A percentile compares a stretch with the other conserved stretches of the same genome.
Conservation (phyloP, 2,888 invertebrate species). For the Sycophila texana region DNA sequence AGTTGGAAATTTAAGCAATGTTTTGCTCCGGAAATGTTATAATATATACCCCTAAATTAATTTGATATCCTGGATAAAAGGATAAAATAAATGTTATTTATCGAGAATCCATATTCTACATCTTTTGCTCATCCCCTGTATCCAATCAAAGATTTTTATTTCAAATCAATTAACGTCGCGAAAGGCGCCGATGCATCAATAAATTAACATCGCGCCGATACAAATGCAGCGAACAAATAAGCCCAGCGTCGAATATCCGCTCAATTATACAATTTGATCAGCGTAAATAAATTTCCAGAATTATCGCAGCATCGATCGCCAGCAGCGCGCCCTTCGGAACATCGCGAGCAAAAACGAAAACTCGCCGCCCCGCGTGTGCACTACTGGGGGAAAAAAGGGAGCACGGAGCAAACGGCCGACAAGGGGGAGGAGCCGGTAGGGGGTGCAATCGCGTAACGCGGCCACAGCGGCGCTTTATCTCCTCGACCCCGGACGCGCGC, state of each 20-base stretch:
- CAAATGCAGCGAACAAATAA: too few relatives aligned
- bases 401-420: neutral
- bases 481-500: conserved; percentile 7
- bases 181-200: too few relatives aligned
- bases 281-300: too few relatives aligned
- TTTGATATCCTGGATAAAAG: conserved; percentile 13
- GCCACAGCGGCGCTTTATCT: neutral
- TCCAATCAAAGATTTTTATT: neutral
- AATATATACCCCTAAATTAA: neutral
- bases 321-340: neutral
- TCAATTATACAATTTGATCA: too few relatives aligned
- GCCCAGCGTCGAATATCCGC: too few relatives aligned
- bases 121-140: conserved; percentile 20
- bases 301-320: too few relatives aligned
- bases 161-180: too few relatives aligned
- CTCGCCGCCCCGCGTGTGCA: neutral
- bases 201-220: too few relatives aligned
- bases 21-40: neutral
- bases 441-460: conserved; percentile 18
- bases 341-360: conserved; percentile 31
- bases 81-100: too few relatives aligned
- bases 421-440: neutral
- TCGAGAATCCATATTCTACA: too few relatives aligned
- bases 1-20: too few relatives aligned
- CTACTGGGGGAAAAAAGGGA: neutral